A percentile compares a stretch with the other conserved stretches of the same genome.
Evolutionary conservation across 2,888 invertebrate genomes (phyloP).

Genomic region (Aporophyla lueneburgensis): DNA sequence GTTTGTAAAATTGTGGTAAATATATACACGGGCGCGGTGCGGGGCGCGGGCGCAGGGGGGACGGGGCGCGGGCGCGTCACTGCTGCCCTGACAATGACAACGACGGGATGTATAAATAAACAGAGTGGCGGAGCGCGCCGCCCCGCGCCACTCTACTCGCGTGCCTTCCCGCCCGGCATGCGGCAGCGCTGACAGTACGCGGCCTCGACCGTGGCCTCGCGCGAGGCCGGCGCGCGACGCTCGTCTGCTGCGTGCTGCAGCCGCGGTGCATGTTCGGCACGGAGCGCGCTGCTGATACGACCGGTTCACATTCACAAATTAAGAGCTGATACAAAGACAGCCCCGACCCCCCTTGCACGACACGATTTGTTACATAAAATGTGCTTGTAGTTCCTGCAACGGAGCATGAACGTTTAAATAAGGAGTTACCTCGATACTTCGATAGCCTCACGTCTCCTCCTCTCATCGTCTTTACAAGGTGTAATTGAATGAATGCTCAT

Average conservation of each 20-base stretch:
- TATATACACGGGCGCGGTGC: conserved; percentile 12
- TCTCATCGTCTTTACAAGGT: no score
- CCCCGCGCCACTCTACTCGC: neutral
- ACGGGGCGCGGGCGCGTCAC: neutral
- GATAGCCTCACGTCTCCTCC: neutral
- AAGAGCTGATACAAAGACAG: neutral
- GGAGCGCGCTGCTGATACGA: no score
- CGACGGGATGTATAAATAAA: conserved; percentile 36
- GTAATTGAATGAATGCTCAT: no score
- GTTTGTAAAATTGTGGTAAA: conserved; percentile 42
- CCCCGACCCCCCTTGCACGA: neutral
- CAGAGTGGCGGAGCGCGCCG: neutral
- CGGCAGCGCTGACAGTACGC: neutral
- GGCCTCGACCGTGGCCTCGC: neutral
- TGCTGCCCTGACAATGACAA: conserved; percentile 45
- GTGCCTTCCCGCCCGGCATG: neutral
- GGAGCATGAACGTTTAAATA: neutral
- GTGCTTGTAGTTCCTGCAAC: neutral
- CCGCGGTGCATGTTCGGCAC: neutral
- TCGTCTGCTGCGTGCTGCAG: neutral
- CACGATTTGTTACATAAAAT: neutral
- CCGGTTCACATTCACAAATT: no score
- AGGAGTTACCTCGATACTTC: neutral
- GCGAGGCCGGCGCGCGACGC: neutral
- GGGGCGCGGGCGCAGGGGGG: neutral